phyloP scores from a whole-genome alignment of 2,888 invertebrate species.

The Aporophyla nigra region DNA sequence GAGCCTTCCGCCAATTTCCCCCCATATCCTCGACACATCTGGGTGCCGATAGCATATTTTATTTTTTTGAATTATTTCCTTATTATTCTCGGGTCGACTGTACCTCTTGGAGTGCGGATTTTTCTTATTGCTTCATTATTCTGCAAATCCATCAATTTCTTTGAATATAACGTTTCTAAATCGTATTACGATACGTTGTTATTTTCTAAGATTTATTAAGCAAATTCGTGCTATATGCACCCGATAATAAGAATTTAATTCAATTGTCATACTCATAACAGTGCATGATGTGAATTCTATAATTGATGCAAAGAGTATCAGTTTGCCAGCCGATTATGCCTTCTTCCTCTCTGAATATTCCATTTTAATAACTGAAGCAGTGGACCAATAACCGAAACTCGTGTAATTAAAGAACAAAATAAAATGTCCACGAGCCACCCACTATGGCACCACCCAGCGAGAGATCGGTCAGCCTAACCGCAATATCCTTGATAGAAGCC shows the following conservation, averaged over 20 bases:
- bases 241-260: background rate
- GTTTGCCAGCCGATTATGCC: slow-evolving; percentile 14
- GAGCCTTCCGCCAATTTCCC: slow-evolving; percentile 55
- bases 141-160: slow-evolving; percentile 25
- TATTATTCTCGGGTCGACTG: slow-evolving; percentile 45
- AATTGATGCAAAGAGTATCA: slow-evolving; percentile 13
- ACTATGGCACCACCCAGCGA: slow-evolving; percentile 6
- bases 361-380: slow-evolving; percentile 40
- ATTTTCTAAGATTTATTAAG: background rate
- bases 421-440: slow-evolving; percentile 24
- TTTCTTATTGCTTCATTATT: slow-evolving; percentile 34
- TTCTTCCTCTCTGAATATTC: slow-evolving; percentile 26
- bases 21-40: slow-evolving; percentile 59
- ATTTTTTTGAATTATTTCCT: slow-evolving; percentile 59
- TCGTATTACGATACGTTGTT: background rate
- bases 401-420: slow-evolving; percentile 45
- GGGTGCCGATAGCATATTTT: slow-evolving; percentile 54
- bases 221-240: background rate
- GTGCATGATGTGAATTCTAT: background rate
- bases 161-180: slow-evolving; percentile 19
- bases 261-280: slow-evolving; percentile 11
- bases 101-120: slow-evolving; percentile 21
- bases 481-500: slow-evolving; percentile 59
- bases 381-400: slow-evolving; percentile 24
- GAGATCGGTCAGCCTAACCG: slow-evolving; percentile 36